These are phyloP conservation scores for Hyposmocoma kahamanoa DNA, from an alignment of 1,140 invertebrate species.

Conservation along the genomic window DNA sequence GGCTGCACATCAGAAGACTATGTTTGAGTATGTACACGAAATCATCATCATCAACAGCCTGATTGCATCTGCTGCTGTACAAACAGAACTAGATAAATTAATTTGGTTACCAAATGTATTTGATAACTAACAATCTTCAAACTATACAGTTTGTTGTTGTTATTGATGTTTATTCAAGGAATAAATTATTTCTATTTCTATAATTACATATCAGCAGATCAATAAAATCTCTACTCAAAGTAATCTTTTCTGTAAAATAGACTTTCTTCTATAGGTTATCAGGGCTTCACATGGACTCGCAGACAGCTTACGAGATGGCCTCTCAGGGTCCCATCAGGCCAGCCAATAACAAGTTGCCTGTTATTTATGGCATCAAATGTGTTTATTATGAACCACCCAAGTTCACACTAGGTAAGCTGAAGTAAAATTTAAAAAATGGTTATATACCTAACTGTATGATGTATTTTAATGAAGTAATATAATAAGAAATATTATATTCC, in stretches of 20 bases:
- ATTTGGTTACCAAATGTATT: no score
- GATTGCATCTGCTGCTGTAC: no score
- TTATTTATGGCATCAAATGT: conserved; percentile 92
- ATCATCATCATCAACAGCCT: no score
- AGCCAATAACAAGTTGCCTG: conserved; percentile 77
- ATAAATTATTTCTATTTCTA: no score
- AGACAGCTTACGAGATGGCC: conserved; percentile 92
- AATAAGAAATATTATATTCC: conserved; percentile 39
- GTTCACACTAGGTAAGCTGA: conserved; percentile 88
- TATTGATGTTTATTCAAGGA: no score
- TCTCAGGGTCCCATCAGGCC: conserved; percentile 86
- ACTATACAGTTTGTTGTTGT: no score
- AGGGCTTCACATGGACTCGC: conserved; percentile 86
- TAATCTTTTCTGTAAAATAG: background rate
- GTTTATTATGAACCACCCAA: conserved; percentile 86
- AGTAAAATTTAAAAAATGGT: no score
- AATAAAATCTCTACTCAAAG: no score
- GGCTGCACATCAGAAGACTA: conserved; percentile 85
- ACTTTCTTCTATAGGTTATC: conserved; percentile 75
- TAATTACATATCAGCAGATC: no score
- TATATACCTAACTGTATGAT: no score
- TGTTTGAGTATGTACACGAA: conserved; percentile 93
- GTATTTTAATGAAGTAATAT: background rate
- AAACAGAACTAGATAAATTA: no score
- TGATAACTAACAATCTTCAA: no score